phyloP scores from a whole-genome alignment of 2,113 vertebrate species.

The Philantomba maxwellii region DNA sequence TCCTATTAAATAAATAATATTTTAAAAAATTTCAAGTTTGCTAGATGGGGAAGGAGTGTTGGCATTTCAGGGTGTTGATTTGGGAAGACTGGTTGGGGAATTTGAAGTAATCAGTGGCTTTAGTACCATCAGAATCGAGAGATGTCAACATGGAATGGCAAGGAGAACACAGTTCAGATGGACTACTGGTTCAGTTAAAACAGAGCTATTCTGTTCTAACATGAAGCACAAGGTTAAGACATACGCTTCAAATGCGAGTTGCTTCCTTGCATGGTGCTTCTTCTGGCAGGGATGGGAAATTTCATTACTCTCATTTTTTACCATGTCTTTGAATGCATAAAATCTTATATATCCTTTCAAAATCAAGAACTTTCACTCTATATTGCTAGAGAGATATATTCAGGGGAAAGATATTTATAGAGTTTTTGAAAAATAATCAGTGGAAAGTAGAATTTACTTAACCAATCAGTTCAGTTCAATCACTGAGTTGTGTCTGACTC shows the following conservation, averaged over 20 bases:
- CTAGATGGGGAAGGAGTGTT: background rate
- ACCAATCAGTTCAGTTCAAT: background rate
- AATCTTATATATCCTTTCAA: background rate
- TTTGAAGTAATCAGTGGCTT: background rate
- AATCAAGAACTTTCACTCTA: background rate
- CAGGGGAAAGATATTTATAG: background rate
- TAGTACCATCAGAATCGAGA: background rate
- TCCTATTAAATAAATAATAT: background rate
- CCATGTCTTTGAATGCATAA: background rate
- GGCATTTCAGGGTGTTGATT: background rate
- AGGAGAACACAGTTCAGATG: background rate
- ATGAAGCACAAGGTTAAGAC: background rate
- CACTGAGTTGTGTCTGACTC: background rate
- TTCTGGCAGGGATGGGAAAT: background rate
- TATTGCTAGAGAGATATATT: background rate
- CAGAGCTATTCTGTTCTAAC: background rate
- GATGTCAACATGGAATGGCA: background rate
- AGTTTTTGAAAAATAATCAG: background rate
- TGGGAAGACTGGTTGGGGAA: background rate
- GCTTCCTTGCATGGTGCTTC: background rate
- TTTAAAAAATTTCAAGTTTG: background rate
- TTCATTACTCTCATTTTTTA: background rate
- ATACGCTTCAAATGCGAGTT: rapidly evolving
- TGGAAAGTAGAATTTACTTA: background rate
- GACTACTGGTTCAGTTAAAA: background rate